Evolutionary conservation across 35 echinoderm and acorn worm genomes (phyloP).

Genomic region (Lytechinus pictus): DNA sequence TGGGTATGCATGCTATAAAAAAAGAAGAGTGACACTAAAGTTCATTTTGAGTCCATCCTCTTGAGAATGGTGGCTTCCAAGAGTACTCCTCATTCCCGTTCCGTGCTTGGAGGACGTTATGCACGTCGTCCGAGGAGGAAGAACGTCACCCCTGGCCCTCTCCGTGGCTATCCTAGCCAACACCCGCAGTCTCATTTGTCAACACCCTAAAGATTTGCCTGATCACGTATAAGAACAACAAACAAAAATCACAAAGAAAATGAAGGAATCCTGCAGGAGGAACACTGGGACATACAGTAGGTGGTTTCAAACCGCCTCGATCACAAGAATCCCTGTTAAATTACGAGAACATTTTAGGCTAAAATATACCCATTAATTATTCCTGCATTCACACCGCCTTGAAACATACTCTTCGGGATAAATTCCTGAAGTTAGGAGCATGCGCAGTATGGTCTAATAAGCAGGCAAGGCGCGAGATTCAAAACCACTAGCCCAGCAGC

Average conservation of each 20-base stretch:
- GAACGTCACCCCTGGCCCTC: slow-evolving; percentile 38
- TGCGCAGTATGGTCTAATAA: too few relatives aligned
- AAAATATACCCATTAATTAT: too few relatives aligned
- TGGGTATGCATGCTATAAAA: not conserved
- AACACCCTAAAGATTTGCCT: not conserved
- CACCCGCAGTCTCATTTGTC: not conserved
- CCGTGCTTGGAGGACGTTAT: not conserved
- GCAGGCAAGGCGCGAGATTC: too few relatives aligned
- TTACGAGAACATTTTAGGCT: too few relatives aligned
- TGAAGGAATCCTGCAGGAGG: not conserved
- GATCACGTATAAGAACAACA: not conserved
- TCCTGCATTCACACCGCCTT: too few relatives aligned
- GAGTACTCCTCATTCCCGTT: not conserved
- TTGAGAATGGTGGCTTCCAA: not conserved
- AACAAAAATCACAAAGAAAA: not conserved
- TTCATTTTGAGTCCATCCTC: not conserved
- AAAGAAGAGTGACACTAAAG: not conserved
- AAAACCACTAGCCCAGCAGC: too few relatives aligned
- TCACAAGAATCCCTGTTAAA: too few relatives aligned
- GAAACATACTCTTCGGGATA: too few relatives aligned
- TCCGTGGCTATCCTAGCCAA: not conserved
- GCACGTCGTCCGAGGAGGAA: slow-evolving; percentile 6
- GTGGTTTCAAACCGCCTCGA: too few relatives aligned
- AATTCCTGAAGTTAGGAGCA: too few relatives aligned
- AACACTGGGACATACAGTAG: not conserved